Base-by-base conservation (phyloP, 92 coral and sea anemone species). In the Epizoanthus rinbou region DNA sequence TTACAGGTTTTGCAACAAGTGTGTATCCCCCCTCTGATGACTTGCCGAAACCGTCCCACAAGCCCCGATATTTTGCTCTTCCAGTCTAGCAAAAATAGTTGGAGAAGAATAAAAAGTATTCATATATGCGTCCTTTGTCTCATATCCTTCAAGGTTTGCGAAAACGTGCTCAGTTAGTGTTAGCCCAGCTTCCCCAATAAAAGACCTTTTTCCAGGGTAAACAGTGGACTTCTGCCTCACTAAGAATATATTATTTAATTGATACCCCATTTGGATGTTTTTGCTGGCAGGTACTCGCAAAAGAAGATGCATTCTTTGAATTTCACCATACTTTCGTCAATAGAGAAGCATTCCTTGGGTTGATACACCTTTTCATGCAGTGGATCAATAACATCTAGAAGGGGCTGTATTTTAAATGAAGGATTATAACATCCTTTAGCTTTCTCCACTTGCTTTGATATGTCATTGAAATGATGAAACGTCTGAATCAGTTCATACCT, bases 271-370 rank as follows among this genome's bases (percentile, higher is more conserved):
- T 68, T 85, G 62, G 85, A 75, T n/a, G 89, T 87, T 54, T 90
- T 91, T 15, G 91, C 86, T 11, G 89, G 89, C 52, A 85, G 59
- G 54, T 85, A 90, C 80, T 91, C 91, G 57, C 75, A 21, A 63
- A 90, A 81, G 54, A 60, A 73, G 11, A 80, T 50, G 47, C 74
- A 85, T 22, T 85, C 93, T 73, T 90, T 87, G 86, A 88, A 85
- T 64, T 79, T 80, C 15, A 81, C 78, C 87, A 93, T 93, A 69
- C 94, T 89, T 85, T 92, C 93, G 59, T 90, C 93, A 82, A 92
- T 76, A 59, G 89, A 84, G 35, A 88, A 79, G 59, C 62, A 56
- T 39, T 80, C 71, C 52, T 81, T 70, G 43, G 93, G 91, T 33
- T 84, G 75, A 80, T 87, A 93, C 70, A 87, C 83, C 22, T 35